Percentiles rank a stretch among this genome's conserved stretches.
phyloP scores from a whole-genome alignment of 64 coral and sea anemone genomes.

The Pocillopora verrucosa region DNA sequence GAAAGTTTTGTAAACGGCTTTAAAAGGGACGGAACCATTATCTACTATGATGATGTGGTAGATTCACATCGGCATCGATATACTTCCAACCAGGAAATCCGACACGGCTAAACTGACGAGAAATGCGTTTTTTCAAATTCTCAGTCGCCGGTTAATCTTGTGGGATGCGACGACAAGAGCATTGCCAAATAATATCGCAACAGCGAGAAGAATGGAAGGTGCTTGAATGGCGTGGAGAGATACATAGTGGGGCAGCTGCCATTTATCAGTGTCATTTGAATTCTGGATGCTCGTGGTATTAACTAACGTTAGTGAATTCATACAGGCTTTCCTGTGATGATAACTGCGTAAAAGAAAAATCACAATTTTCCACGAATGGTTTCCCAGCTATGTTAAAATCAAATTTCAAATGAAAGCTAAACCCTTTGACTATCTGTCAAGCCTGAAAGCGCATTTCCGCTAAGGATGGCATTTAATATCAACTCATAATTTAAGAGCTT shows the following conservation, averaged over 20 bases:
- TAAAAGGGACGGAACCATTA: background rate
- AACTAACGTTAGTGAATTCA: background rate
- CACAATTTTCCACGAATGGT: background rate
- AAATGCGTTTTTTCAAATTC: conserved; percentile 69
- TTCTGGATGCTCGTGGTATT: background rate
- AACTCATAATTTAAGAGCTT: too few species aligned
- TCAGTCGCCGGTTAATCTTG: conserved; percentile 46
- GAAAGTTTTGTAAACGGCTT: conserved; percentile 47
- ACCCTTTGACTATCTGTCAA: too few species aligned
- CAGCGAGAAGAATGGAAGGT: conserved; percentile 36
- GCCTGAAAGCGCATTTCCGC: too few species aligned
- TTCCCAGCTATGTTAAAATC: background rate
- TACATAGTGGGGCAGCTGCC: too few species aligned
- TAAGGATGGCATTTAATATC: too few species aligned
- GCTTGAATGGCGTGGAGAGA: background rate
- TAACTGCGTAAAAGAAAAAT: background rate
- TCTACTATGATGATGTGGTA: conserved; percentile 52
- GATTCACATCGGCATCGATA: conserved; percentile 75
- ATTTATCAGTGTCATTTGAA: background rate
- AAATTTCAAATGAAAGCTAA: too few species aligned
- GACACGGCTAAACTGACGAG: conserved; percentile 80
- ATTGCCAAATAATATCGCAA: conserved; percentile 59
- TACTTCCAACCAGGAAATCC: conserved; percentile 73
- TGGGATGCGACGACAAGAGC: conserved; percentile 59
- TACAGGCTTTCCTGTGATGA: background rate